Evolutionary conservation across 1,140 invertebrate genomes (phyloP).

Genomic region (Lepidostoma basale): DNA sequence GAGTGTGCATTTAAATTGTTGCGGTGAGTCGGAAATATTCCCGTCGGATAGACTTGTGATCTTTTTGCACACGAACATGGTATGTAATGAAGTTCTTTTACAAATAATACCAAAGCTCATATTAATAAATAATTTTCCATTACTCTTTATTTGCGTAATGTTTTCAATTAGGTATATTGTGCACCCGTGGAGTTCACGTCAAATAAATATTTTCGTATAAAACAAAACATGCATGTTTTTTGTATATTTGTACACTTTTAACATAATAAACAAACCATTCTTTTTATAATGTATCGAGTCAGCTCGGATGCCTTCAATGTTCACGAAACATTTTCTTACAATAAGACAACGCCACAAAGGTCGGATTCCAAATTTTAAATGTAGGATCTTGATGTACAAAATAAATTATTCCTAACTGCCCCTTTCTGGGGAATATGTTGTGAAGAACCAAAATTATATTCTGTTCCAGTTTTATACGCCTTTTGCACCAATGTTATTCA

Average conservation of each 20-base stretch:
- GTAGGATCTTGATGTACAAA: too few species aligned
- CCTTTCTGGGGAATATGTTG: too few species aligned
- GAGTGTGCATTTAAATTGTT: too few species aligned
- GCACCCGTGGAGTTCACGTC: not conserved
- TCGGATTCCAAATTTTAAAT: too few species aligned
- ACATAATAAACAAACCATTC: not conserved
- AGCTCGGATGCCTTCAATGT: not conserved
- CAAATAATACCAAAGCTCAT: not conserved
- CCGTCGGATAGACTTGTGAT: too few species aligned
- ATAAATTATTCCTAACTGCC: too few species aligned
- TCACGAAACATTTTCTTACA: not conserved
- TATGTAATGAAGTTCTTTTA: not conserved
- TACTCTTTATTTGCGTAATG: not conserved
- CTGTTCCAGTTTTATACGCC: too few species aligned
- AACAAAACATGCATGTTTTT: not conserved
- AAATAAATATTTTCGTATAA: constrained; percentile 12
- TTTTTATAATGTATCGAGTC: not conserved
- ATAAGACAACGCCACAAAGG: too few species aligned
- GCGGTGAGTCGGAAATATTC: too few species aligned
- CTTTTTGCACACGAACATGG: not conserved
- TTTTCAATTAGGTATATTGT: not conserved
- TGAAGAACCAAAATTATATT: too few species aligned
- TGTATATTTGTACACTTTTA: constrained; percentile 27
- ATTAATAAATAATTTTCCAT: not conserved
- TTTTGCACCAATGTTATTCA: too few species aligned